phyloP scores from a whole-genome alignment of 2,113 vertebrate genomes.

The Myiagra hebetior region DNA sequence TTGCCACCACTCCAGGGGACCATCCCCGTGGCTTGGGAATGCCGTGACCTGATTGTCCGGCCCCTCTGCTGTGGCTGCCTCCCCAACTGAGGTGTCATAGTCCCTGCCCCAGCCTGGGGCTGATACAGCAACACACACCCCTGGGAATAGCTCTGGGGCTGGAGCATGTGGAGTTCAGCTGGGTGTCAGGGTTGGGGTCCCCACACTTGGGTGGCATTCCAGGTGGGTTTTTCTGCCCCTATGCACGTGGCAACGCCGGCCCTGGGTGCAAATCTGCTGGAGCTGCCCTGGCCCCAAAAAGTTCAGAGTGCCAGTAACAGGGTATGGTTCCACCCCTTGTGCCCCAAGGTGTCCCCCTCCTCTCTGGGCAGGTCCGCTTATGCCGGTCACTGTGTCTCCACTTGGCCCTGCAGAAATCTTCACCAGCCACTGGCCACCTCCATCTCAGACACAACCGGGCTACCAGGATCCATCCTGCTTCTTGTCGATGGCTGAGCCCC shows the following conservation, averaged over 20 bases:
- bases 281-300: not conserved
- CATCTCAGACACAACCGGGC: not conserved
- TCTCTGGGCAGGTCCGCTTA: not conserved
- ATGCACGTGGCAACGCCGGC: not conserved
- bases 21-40: rapidly evolving
- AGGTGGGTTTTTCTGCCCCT: not conserved
- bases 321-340: rapidly evolving
- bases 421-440: constrained; percentile 22
- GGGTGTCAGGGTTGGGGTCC: not conserved
- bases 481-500: constrained; percentile 28
- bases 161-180: rapidly evolving
- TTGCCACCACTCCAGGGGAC: not conserved
- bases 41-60: rapidly evolving
- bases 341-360: not conserved
- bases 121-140: rapidly evolving
- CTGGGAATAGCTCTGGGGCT: not conserved
- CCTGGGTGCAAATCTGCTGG: not conserved
- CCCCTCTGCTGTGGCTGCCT: not conserved
- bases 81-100: rapidly evolving
- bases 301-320: not conserved
- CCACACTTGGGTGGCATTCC: not conserved
- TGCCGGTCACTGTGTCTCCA: not conserved
- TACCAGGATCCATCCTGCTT: constrained; percentile 64
- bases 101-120: not conserved
- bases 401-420: constrained; percentile 71